phyloP scores from a whole-genome alignment of 2,888 invertebrate species.

The Eupithecia pulchellata region DNA sequence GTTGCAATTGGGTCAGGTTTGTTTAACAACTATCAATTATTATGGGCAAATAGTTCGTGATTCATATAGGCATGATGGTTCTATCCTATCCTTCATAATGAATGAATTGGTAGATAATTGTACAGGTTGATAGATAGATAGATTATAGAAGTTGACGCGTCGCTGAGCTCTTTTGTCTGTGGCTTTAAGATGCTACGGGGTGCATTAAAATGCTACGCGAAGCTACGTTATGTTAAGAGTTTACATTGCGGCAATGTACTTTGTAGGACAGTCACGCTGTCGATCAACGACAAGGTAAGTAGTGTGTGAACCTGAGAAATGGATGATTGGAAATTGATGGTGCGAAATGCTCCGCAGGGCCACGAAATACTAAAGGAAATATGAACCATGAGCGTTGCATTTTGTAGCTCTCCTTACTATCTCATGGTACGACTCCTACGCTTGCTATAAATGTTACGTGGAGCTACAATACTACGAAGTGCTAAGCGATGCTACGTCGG shows the following conservation, averaged over 20 bases:
- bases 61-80: conserved; percentile 26
- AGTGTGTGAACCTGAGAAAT: neutral
- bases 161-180: too few species aligned
- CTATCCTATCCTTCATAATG: neutral
- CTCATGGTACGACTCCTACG: neutral
- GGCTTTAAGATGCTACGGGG: neutral
- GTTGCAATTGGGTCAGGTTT: conserved; percentile 34
- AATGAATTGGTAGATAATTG: neutral
- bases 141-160: too few species aligned
- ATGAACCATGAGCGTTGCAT: neutral
- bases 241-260: neutral
- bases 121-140: neutral
- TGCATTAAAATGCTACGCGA: neutral
- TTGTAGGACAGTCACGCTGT: neutral
- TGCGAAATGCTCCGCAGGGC: neutral
- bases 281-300: neutral
- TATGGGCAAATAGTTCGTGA: conserved; percentile 30
- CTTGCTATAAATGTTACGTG: too few species aligned
- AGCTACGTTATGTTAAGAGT: neutral
- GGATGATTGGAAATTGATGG: neutral
- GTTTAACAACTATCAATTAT: conserved; percentile 29
- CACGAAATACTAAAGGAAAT: neutral
- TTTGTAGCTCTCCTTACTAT: neutral
- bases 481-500: neutral
- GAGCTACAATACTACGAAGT: neutral